Base-by-base conservation (phyloP, 2,113 vertebrate genomes). In the Caranx melampygus region DNA sequence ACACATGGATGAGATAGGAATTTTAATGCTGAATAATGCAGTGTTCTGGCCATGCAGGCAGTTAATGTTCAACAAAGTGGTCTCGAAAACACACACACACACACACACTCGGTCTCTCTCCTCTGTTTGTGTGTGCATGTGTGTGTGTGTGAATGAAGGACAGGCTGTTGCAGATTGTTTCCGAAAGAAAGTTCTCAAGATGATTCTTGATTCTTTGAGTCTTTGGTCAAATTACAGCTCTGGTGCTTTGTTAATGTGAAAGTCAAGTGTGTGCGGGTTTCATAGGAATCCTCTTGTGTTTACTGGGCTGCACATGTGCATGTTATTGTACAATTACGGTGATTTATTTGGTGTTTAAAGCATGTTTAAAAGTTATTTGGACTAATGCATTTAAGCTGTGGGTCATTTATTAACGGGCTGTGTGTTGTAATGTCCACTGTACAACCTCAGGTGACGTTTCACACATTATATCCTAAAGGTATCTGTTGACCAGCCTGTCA, bases 21-120 rank as follows among this genome's bases (percentile, higher is more conserved):
- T 94, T 80, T 79, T 87, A 93, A 90, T 89, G 82, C 75, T 79
- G 84, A 92, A 88, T 85, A 89, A 90, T 92, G 88, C 78, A 78
- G 82, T 69, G 81, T 87, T 89, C 76, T 81, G 79, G 55, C 71
- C 77, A 31, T 72, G 84, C 69, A 82, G 79, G 79, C 87, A 69
- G 89, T 92, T 93, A 89, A 91, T 92, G 92, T 92, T 93, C 90
- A 93, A 88, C 92, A 65, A 87, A 83, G 89, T 93, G 86, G 83
- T 89, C 84, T 87, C 65, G n/a, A 55, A 76, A 60, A 20, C 65
- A 34, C 49, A 16, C 13, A n/a, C 26, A 33, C 13, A 58, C 68
- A 45, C 44, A 2, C 49, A 47, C 66, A 4, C 59, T 59, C 35
- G 57, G 33, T 65, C 49, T 52, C 49, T n/a, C 49, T 54, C n/a